Evolutionary conservation across 2,888 invertebrate genomes (phyloP).

Genomic region (Acronicta aceris): DNA sequence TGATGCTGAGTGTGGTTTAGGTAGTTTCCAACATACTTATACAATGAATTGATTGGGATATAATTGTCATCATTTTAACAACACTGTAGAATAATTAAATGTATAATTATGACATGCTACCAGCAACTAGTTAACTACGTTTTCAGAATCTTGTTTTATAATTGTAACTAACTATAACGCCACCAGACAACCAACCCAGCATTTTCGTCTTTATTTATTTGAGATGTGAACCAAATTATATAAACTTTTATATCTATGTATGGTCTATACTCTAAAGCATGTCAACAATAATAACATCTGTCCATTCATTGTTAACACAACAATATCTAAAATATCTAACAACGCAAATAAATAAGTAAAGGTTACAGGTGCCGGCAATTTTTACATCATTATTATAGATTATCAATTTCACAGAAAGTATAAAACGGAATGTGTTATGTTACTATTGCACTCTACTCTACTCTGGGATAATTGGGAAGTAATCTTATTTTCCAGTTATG

Average conservation of each 20-base stretch:
- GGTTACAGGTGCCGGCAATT: conserved; percentile 45
- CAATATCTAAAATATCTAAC: conserved; percentile 70
- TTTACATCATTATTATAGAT: conserved; percentile 36
- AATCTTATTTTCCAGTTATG: conserved; percentile 16
- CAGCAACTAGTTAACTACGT: conserved; percentile 41
- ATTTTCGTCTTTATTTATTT: conserved; percentile 28
- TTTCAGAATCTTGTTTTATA: conserved; percentile 27
- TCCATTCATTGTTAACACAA: conserved; percentile 63
- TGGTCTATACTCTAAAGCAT: conserved; percentile 66
- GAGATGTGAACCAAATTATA: conserved; percentile 40
- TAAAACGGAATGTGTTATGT: conserved; percentile 68
- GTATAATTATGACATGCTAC: conserved; percentile 45
- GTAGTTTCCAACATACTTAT: conserved; percentile 1
- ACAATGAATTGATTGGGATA: conserved; percentile 43
- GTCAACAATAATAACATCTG: conserved; percentile 67
- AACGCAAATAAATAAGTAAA: conserved; percentile 62
- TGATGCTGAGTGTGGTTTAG: conserved; percentile 31
- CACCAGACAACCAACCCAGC: conserved; percentile 20
- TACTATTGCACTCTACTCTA: conserved; percentile 44
- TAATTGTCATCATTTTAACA: conserved; percentile 28
- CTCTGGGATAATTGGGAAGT: no score
- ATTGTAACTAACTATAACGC: conserved; percentile 20
- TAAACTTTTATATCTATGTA: conserved; percentile 61
- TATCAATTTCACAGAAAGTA: conserved; percentile 53
- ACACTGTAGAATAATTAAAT: conserved; percentile 40